A percentile compares a stretch with the other conserved stretches of the same genome.
Conservation (phyloP, 2,113 vertebrate genomes). For the Rhombomys opimus region DNA sequence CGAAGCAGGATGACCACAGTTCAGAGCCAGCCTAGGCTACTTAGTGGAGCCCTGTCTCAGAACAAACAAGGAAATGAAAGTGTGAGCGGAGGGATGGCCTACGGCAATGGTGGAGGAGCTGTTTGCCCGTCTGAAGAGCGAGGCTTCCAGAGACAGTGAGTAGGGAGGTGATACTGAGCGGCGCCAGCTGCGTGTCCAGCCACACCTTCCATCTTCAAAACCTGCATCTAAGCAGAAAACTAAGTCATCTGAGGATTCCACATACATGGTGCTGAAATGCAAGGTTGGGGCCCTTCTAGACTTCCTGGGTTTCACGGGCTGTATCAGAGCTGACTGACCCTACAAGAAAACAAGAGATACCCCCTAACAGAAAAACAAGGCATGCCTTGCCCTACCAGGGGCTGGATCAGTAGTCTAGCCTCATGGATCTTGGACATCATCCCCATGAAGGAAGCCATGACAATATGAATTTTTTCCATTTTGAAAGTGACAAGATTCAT, state of each 20-base stretch:
- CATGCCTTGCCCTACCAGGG: background rate
- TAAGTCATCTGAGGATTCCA: background rate
- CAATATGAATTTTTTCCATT: conserved; percentile 58
- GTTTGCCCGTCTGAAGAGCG: rapidly evolving
- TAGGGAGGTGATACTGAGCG: too few relatives aligned
- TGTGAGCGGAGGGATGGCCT: background rate
- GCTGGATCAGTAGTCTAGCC: background rate
- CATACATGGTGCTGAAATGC: background rate
- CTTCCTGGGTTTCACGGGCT: conserved; percentile 31
- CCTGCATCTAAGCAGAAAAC: background rate
- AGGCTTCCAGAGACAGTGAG: background rate
- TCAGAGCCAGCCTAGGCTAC: background rate
- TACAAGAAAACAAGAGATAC: rapidly evolving
- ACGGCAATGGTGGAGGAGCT: background rate
- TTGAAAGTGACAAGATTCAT: conserved; percentile 46
- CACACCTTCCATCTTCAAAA: background rate
- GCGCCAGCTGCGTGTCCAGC: rapidly evolving
- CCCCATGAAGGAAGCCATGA: conserved; percentile 19
- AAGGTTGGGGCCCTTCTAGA: background rate
- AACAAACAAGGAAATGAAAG: background rate
- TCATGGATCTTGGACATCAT: conserved; percentile 1
- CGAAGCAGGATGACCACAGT: background rate
- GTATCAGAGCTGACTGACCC: background rate
- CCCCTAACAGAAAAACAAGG: background rate
- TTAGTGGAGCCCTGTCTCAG: background rate